Evolutionary conservation across 2,888 invertebrate species (phyloP), one percentile per base, ranked within the genome.

Genomic region (Apamea epomidion): DNA sequence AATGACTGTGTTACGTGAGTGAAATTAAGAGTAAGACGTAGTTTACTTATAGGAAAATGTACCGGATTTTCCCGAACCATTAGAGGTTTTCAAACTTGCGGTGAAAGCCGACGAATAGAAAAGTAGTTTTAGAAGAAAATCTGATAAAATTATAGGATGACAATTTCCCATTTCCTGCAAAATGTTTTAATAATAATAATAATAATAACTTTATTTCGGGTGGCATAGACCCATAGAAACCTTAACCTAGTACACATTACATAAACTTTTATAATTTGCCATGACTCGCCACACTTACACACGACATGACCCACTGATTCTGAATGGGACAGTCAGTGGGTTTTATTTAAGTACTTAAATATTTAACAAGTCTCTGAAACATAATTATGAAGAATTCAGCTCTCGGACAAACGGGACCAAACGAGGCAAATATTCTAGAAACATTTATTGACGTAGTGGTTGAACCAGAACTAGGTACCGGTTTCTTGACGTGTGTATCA

Each of bases 321-420:
- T n/a, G n/a, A n/a, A n/a, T n/a, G n/a, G n/a, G n/a, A n/a, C n/a
- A n/a, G n/a, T n/a, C n/a, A n/a, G n/a, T n/a, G n/a, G n/a, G n/a
- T n/a, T n/a, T n/a, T n/a, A n/a, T n/a, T n/a, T n/a, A n/a, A n/a
- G n/a, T 48, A 58, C n/a, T 32, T 64, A 18, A 71, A 48, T 37
- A 71, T 64, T 71, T 58, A 58, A 29, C 18, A 32, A 32, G 18
- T 58, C n/a, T 58, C 64, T 80, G 54, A 80, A n/a, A 48, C 21
- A n/a, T 29, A 21, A 51, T 21, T 51, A 1, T 21, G 3, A n/a
- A 37, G 7, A 48, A 68, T 58, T 70, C 29, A 37, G 14, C 21
- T 32, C 16, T 51, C 21, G 16, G 8, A 54, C 37, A 70, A 78
- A 42, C 18, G 25, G 12, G 29, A 29, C 37, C 6, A 29, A 81